Percentiles rank a stretch among this genome's conserved stretches.
Conservation (phyloP, 2,888 invertebrate species). For the Ornithoptera priamus region DNA sequence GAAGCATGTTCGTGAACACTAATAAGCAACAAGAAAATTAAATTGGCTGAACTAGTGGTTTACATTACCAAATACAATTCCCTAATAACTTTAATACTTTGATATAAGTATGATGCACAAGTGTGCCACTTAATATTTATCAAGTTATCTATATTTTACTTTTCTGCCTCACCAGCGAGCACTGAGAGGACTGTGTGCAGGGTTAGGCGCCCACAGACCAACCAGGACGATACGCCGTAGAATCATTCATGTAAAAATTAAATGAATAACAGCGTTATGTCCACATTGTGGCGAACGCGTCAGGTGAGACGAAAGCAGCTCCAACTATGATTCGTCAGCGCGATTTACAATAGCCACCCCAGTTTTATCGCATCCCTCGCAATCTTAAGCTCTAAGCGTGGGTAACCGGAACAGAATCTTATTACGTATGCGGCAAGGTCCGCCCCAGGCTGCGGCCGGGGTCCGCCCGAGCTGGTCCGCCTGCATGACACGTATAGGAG, state of each 20-base stretch:
- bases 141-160: too few species aligned
- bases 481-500: constrained; percentile 35
- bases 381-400: constrained; percentile 21
- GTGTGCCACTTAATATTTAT: too few species aligned
- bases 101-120: too few species aligned
- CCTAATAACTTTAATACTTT: too few species aligned
- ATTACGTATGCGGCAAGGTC: rapidly evolving
- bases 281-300: constrained; percentile 52
- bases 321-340: constrained; percentile 73
- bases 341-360: constrained; percentile 69
- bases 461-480: constrained; percentile 24
- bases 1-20: too few species aligned
- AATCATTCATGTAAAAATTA: not conserved
- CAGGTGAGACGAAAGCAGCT: constrained; percentile 66
- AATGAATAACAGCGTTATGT: constrained; percentile 38
- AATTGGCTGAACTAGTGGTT: too few species aligned
- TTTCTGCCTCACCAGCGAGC: too few species aligned
- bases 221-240: too few species aligned
- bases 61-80: too few species aligned
- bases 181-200: too few species aligned
- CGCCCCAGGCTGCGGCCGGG: constrained; percentile 30
- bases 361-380: constrained; percentile 58
- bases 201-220: too few species aligned
- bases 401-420: constrained; percentile 19
- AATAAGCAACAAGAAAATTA: too few species aligned